phyloP scores from a whole-genome alignment of 2,113 vertebrate species.

The Alethe castanea region DNA sequence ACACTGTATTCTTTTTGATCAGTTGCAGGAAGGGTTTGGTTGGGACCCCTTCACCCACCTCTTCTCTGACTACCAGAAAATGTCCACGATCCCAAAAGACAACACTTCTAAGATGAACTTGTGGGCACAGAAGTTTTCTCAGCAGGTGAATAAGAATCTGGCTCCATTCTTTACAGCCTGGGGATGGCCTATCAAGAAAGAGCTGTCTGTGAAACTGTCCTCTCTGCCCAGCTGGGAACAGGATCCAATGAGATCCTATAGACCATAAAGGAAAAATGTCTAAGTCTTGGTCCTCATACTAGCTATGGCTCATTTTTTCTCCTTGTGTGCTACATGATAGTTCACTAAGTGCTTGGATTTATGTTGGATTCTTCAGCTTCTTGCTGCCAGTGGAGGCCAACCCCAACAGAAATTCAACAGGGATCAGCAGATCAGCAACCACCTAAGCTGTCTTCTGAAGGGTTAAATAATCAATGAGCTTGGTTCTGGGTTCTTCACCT shows the following conservation, averaged over 20 bases:
- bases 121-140: slow-evolving; percentile 76
- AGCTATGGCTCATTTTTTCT: background rate
- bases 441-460: background rate
- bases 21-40: slow-evolving; percentile 80
- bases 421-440: background rate
- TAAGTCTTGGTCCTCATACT: background rate
- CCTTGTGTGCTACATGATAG: background rate
- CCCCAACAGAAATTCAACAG: background rate
- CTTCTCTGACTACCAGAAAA: slow-evolving; percentile 74
- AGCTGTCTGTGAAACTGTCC: slow-evolving; percentile 65
- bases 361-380: background rate
- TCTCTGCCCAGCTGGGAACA: slow-evolving; percentile 74
- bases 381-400: background rate
- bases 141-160: slow-evolving; percentile 75
- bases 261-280: slow-evolving; percentile 44
- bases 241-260: slow-evolving; percentile 72
- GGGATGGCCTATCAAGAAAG: slow-evolving; percentile 78
- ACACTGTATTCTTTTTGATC: background rate
- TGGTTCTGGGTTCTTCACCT: background rate
- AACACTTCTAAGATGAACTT: slow-evolving; percentile 76
- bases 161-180: slow-evolving; percentile 76
- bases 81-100: slow-evolving; percentile 52
- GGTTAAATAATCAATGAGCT: background rate
- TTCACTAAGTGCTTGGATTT: background rate
- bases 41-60: slow-evolving; percentile 75